phyloP scores from a whole-genome alignment of 2,797 vertebrate genomes.

The Smutsia temminckii region DNA sequence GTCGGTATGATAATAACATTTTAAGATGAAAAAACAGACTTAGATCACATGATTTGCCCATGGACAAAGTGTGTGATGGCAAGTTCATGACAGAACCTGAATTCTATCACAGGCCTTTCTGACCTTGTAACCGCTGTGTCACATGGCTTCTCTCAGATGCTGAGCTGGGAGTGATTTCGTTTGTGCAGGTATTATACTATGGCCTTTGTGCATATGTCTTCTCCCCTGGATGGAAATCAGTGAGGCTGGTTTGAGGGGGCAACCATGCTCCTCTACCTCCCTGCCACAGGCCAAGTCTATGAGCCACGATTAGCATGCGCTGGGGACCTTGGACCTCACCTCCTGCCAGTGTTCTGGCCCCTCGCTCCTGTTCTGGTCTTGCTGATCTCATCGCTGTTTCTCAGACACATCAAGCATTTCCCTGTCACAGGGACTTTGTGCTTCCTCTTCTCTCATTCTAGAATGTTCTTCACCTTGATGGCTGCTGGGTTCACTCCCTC shows the following conservation, averaged over 20 bases:
- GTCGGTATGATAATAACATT: not conserved
- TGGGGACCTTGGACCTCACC: not conserved
- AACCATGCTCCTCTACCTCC: accelerated
- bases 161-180: not conserved
- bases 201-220: not conserved
- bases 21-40: not conserved
- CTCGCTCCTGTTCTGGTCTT: not conserved
- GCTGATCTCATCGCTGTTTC: not conserved
- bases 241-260: too few species aligned
- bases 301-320: not conserved
- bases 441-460: not conserved
- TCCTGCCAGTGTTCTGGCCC: not conserved
- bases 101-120: not conserved
- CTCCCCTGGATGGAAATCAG: not conserved
- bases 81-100: not conserved
- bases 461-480: not conserved
- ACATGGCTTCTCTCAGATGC: not conserved
- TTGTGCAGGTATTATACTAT: not conserved
- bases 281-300: not conserved
- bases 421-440: not conserved
- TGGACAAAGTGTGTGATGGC: not conserved
- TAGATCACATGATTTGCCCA: not conserved
- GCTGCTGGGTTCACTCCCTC: not conserved
- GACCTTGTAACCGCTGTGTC: not conserved
- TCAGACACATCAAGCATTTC: not conserved